Conservation (phyloP, 2,113 vertebrate genomes). For the Mugil cephalus region DNA sequence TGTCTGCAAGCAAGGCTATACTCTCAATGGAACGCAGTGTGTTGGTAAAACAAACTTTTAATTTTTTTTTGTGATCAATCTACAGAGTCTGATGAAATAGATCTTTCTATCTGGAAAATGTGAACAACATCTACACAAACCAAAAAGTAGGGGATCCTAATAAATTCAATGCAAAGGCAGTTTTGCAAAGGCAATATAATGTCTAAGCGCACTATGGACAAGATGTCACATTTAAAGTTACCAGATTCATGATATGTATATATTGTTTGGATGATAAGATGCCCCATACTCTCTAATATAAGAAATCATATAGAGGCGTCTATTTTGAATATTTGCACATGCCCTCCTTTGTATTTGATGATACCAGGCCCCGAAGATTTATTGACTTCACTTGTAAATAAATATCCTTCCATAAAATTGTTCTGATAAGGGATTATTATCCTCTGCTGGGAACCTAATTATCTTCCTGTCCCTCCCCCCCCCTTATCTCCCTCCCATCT, state of each 20-base stretch:
- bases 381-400: not conserved
- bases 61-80: not conserved
- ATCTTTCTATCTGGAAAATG: too few species aligned
- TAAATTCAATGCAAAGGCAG: not conserved
- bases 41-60: conserved; percentile 72
- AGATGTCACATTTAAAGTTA: too few species aligned
- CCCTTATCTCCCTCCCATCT: not conserved
- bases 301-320: too few species aligned
- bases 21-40: conserved; percentile 73
- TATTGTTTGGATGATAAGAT: too few species aligned
- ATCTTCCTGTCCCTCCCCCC: not conserved
- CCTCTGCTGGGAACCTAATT: not conserved
- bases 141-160: not conserved
- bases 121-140: too few species aligned
- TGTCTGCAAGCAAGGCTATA: conserved; percentile 82
- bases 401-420: not conserved
- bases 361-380: too few species aligned
- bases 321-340: too few species aligned
- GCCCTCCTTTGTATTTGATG: too few species aligned
- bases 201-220: too few species aligned
- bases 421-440: not conserved
- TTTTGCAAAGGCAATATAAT: too few species aligned
- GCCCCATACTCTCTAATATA: too few species aligned
- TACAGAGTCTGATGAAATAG: not conserved
- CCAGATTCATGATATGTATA: too few species aligned